phyloP scores from a whole-genome alignment of 2,113 vertebrate species.

The Bucco capensis region DNA sequence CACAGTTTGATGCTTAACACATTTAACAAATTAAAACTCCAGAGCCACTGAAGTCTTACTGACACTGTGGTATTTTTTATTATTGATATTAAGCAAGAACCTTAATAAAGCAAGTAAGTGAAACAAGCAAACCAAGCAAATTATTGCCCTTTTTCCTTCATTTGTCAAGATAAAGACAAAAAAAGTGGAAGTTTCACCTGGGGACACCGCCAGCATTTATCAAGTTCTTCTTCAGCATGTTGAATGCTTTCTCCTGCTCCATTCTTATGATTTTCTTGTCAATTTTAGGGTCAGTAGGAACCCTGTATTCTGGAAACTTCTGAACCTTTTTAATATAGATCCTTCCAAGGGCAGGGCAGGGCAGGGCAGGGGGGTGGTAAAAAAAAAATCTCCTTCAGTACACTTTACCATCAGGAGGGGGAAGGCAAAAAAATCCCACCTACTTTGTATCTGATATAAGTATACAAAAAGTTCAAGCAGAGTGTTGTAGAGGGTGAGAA shows the following conservation, averaged over 20 bases:
- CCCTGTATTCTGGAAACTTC: slow-evolving; percentile 83
- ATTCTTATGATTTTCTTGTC: slow-evolving; percentile 85
- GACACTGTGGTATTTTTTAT: not conserved
- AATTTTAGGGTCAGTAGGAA: slow-evolving; percentile 83
- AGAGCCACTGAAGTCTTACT: not conserved
- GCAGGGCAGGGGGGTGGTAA: too few relatives aligned
- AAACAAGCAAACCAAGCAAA: not conserved
- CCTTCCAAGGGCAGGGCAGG: slow-evolving; percentile 64
- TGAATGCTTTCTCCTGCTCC: slow-evolving; percentile 87
- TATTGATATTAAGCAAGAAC: not conserved
- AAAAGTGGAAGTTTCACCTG: slow-evolving; percentile 69
- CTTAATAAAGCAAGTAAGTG: not conserved
- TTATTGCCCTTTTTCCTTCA: not conserved
- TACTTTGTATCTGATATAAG: not conserved
- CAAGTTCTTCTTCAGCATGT: slow-evolving; percentile 81
- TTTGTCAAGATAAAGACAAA: slow-evolving; percentile 19
- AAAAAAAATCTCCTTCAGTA: not conserved
- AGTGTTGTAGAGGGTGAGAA: not conserved
- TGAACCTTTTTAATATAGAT: slow-evolving; percentile 89
- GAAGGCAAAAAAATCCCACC: not conserved
- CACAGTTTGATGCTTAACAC: not conserved
- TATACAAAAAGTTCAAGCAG: not conserved
- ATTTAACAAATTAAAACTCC: not conserved
- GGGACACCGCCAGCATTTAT: slow-evolving; percentile 79
- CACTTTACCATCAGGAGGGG: not conserved